phyloP scores from a whole-genome alignment of 2,888 invertebrate species.

The Apodemia duryi region DNA sequence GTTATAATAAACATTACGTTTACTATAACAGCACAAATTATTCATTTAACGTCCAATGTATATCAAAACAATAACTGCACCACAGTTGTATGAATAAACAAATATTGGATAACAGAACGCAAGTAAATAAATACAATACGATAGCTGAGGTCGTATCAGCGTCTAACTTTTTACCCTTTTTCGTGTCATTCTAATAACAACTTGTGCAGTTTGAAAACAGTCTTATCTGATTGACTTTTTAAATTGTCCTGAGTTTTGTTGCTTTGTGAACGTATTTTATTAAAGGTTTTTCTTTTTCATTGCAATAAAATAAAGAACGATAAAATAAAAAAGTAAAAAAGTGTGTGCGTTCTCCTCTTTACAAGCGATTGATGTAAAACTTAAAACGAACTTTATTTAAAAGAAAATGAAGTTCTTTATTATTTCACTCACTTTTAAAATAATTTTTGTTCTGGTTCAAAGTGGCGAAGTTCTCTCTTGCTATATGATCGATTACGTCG shows the following conservation, averaged over 20 bases:
- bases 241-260: slow-evolving; percentile 24
- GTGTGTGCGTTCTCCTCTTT: no score
- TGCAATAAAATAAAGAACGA: no score
- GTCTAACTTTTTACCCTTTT: slow-evolving; percentile 11
- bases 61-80: neutral
- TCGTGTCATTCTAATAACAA: slow-evolving; percentile 24
- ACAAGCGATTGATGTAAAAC: no score
- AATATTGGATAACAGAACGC: slow-evolving; percentile 9
- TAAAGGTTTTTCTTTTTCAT: neutral
- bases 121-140: slow-evolving; percentile 5
- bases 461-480: no score
- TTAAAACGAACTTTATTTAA: no score
- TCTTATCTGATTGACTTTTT: slow-evolving; percentile 29
- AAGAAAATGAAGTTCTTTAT: no score
- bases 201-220: slow-evolving; percentile 28
- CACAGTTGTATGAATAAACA: slow-evolving; percentile 4
- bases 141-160: slow-evolving; percentile 5
- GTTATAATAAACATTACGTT: neutral
- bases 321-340: no score
- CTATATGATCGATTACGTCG: no score
- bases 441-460: no score
- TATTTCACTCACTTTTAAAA: no score
- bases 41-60: neutral
- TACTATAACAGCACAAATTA: slow-evolving; percentile 7
- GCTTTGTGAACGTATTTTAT: neutral